Evolutionary conservation across 2,797 vertebrate species (phyloP), one percentile per base, ranked within the genome.

Genomic region (Coccyzus lansbergi): DNA sequence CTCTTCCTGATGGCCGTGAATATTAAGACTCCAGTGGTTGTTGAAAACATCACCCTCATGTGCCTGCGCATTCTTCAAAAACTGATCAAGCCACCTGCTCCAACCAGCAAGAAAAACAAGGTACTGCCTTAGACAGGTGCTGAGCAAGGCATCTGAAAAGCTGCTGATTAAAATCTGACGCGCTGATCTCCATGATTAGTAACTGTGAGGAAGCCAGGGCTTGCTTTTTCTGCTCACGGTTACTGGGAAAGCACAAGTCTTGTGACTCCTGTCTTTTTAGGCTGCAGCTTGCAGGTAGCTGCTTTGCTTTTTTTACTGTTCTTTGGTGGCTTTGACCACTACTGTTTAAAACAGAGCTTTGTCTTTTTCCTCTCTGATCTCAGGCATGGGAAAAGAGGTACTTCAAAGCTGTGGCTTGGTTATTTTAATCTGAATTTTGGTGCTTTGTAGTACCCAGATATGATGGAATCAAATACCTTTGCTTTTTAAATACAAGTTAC

Each of bases 51-150:
- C 94, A 99, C 99, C 31, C 98, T 99, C 70, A 99, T 99, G 99
- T 99, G 99, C 96, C 98, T 99, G 96, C 98, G 99, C 96, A 99
- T 99, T 96, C 98, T 99, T 22, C 99, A 99, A 96, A 99, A 99
- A 95, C 98, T 99, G 83, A 99, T 99, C 94, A 99, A 99, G 92
- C 99, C 99, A 4, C 99, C 99, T 62, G 98, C 98, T 51, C 99
- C 99, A 29, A 99, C 99, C 59, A 99, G 99, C 98, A 99, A 99
- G 98, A 99, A 99, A 95, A 99, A 99, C 97, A 99, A 99, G 99
- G 99, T 99, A 96, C 8, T 44, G 67, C 48, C 60, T 42, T 15
- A 25, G 33, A 22, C 42, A 44, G 42, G 42, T 26, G 36, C 83
- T 79, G 72, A 91, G 84, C 65, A 68, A 38, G 91, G 36, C 67